Base-by-base conservation (phyloP, 64 coral and sea anemone species). In the Pachyseris speciosa region DNA sequence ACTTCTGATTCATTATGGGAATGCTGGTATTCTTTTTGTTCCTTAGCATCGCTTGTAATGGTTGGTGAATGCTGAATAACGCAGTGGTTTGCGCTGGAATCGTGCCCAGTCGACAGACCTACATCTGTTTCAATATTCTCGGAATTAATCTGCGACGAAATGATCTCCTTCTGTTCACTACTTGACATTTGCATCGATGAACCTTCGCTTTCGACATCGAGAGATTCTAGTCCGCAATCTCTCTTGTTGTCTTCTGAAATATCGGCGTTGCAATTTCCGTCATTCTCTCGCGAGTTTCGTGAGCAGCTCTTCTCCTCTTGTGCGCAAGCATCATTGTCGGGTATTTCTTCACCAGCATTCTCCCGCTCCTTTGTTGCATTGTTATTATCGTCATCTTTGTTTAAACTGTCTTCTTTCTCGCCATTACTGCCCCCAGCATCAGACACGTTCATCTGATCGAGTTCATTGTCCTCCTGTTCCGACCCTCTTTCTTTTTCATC, bases 381-480 rank as follows among this genome's bases (percentile, higher is more conserved):
- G 11, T 52, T 51, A 15, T 32, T 19, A 15, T 16, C 28, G 28
- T 19, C 61, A 28, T 24, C 9, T 65, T 31, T 33, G 7, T 50
- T 51, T 33, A 58, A 15, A 33, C 37, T 37, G 5, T 34, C 19
- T 13, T 81, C 77, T 60, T 81, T 51, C 19, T 81, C 77, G 2
- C 25, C 48, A 22, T 36, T 48, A 55, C 48, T 78, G n/a, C 74
- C 47, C 25, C 36, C 51, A 28, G 40, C 26, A 36, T 61, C 77
- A 63, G 77, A 81, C 33, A 81, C 51, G 31, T 81, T 81, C 51
- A 81, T 81, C 1, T 81, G 51, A 22, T 61, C 52, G 22, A 61
- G 53, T 28, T 81, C 77, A 40, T 81, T 17, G 33, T 32, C 77
- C 40, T 63, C 77, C 17, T 12, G 32, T 6, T 25, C 53, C 36